Evolutionary conservation across 2,888 invertebrate genomes (phyloP).

Genomic region (Caenorhabditis virilis): DNA sequence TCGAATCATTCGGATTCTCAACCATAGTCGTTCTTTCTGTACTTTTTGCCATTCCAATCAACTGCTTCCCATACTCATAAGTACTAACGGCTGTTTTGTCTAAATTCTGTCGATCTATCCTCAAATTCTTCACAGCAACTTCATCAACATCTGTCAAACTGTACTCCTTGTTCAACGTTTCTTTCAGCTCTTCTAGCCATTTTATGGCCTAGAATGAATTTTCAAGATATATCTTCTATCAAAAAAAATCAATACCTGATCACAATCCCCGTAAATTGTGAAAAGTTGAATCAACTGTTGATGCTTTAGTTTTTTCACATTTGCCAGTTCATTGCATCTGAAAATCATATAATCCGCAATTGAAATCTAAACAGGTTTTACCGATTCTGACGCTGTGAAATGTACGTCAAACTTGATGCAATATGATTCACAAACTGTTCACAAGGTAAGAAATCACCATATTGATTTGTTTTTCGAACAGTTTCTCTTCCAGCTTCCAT

Average conservation of each 20-base stretch:
- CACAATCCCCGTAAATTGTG: conserved; percentile 80
- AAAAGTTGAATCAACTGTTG: conserved; percentile 80
- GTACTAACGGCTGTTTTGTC: conserved; percentile 84
- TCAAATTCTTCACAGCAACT: conserved; percentile 79
- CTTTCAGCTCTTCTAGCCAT: conserved; percentile 80
- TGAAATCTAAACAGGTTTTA: neutral
- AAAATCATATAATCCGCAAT: conserved; percentile 2
- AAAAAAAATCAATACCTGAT: no score
- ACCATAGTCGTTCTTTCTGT: conserved; percentile 21
- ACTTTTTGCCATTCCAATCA: conserved; percentile 78
- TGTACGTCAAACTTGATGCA: conserved; percentile 16
- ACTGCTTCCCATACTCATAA: conserved; percentile 81
- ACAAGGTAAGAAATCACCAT: conserved; percentile 21
- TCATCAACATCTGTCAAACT: conserved; percentile 44
- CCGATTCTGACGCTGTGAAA: conserved; percentile 26
- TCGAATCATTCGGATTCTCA: conserved; percentile 18
- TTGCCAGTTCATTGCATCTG: conserved; percentile 76
- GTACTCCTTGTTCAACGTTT: conserved; percentile 74
- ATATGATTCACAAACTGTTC: conserved; percentile 31
- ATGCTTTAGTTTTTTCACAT: conserved; percentile 79
- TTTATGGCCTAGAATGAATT: no score
- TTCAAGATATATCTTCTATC: no score
- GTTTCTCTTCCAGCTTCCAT: conserved; percentile 29
- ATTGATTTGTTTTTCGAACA: conserved; percentile 16
- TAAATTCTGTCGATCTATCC: conserved; percentile 79